These are phyloP conservation scores for Pardalotus punctatus DNA, from an alignment of 2,113 vertebrate species.

Conservation along the genomic window DNA sequence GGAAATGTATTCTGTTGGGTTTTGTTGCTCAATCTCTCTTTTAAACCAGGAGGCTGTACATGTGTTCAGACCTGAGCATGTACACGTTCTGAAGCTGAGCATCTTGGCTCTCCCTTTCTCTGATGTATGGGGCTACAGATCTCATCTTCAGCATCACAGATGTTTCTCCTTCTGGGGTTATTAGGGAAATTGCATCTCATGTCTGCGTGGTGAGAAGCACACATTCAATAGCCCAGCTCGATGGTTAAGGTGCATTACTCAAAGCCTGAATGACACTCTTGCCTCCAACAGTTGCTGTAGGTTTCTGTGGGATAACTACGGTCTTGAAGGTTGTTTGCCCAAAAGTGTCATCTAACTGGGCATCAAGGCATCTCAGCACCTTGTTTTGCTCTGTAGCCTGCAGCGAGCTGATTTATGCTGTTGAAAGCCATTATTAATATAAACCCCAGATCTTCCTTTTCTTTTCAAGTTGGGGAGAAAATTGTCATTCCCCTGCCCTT, in stretches of 20 bases:
- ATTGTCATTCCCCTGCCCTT: background rate
- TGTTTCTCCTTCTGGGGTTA: background rate
- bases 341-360: background rate
- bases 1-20: background rate
- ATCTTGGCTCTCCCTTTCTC: background rate
- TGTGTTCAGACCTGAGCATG: background rate
- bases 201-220: background rate
- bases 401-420: background rate
- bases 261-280: background rate
- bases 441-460: background rate
- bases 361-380: background rate
- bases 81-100: background rate
- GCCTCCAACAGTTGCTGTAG: background rate
- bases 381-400: background rate
- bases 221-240: background rate
- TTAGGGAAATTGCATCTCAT: background rate
- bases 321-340: background rate
- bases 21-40: background rate
- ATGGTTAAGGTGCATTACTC: background rate
- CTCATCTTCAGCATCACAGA: background rate
- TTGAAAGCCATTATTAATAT: background rate
- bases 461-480: background rate
- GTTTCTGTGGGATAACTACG: background rate
- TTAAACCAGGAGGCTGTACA: background rate
- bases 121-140: background rate